These are phyloP conservation scores for Halictus quadricinctus DNA, from an alignment of 2,888 invertebrate genomes.

Conservation along the genomic window DNA sequence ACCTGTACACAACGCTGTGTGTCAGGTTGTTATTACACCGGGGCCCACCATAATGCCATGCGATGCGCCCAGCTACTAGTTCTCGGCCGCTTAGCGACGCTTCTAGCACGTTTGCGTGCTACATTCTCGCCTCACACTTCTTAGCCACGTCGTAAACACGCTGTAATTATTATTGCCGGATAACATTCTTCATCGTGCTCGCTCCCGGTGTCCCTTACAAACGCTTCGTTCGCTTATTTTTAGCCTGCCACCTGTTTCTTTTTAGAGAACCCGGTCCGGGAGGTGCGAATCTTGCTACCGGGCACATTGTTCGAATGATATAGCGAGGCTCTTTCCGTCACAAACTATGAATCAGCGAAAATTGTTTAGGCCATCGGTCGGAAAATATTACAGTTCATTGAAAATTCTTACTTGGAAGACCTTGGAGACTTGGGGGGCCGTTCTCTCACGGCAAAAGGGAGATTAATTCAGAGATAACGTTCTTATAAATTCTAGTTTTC, in stretches of 20 bases:
- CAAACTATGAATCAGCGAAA: not conserved
- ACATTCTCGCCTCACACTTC: constrained; percentile 25
- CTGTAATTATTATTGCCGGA: constrained; percentile 53
- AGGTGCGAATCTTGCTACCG: not conserved
- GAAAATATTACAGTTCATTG: too few relatives aligned
- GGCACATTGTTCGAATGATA: not conserved
- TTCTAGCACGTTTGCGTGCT: constrained; percentile 40
- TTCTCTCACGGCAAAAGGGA: too few relatives aligned
- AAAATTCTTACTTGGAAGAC: too few relatives aligned
- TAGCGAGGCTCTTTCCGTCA: not conserved
- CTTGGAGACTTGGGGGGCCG: too few relatives aligned
- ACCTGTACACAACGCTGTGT: constrained; percentile 30
- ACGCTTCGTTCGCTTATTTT: constrained; percentile 22
- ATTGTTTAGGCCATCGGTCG: too few relatives aligned
- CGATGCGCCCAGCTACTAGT: constrained; percentile 14
- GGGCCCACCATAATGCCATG: constrained; percentile 24
- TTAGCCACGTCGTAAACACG: constrained; percentile 40
- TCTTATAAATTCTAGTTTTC: too few relatives aligned
- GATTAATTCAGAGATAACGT: too few relatives aligned
- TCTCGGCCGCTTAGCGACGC: constrained; percentile 14
- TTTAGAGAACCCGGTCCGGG: not conserved
- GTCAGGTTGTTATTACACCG: constrained; percentile 42
- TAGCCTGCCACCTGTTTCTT: not conserved
- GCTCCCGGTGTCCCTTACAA: constrained; percentile 24
- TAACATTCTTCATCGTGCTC: constrained; percentile 44